phyloP scores from a whole-genome alignment of 2,797 vertebrate genomes.

The Cuniculus paca region DNA sequence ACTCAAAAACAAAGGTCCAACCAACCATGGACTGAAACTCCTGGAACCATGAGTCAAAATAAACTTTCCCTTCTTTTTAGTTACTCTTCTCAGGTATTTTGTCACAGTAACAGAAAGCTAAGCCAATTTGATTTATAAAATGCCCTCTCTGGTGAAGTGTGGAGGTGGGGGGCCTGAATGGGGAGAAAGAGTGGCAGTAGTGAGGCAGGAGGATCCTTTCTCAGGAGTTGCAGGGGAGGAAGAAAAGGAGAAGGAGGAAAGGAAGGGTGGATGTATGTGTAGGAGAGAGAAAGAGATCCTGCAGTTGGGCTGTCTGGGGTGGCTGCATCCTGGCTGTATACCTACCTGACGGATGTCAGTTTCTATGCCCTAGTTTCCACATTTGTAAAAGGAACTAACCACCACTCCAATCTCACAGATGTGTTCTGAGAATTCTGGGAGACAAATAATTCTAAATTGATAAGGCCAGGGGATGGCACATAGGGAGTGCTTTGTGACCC shows the following conservation, averaged over 20 bases:
- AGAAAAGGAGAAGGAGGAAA: background rate
- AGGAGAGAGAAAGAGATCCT: background rate
- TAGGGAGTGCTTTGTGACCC: background rate
- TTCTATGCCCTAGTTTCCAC: background rate
- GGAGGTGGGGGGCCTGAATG: background rate
- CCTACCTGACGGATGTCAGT: background rate
- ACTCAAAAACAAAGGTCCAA: background rate
- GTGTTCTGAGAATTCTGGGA: fast-evolving
- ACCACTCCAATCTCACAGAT: background rate
- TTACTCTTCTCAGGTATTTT: background rate
- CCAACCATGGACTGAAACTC: too few species aligned
- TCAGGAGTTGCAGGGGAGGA: background rate
- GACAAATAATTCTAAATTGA: background rate
- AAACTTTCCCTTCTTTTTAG: background rate
- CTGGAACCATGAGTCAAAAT: background rate
- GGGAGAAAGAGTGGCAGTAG: background rate
- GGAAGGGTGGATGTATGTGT: background rate
- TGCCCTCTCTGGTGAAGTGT: background rate
- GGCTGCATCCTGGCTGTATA: background rate
- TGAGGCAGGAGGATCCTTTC: background rate
- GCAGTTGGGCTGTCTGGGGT: background rate
- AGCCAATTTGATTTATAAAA: background rate
- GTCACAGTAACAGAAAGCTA: background rate
- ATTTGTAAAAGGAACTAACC: background rate
- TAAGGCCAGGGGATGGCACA: background rate